Evolutionary conservation across 2,113 vertebrate genomes (phyloP).

Genomic region (Glaucomys volans): DNA sequence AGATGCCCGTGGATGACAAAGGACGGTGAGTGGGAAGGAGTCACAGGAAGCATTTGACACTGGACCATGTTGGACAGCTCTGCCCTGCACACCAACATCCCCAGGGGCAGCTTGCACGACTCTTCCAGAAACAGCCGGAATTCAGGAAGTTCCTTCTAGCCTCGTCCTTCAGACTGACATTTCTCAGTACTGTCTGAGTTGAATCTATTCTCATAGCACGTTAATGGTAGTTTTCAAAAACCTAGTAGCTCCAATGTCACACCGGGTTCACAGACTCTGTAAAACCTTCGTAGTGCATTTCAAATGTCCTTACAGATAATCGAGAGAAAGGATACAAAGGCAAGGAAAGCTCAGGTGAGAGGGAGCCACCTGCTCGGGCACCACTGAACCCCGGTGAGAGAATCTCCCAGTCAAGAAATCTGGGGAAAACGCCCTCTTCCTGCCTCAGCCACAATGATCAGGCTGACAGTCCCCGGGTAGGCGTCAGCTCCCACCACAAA

Average conservation of each 20-base stretch:
- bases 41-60: neutral
- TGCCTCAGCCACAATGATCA: neutral
- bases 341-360: too few relatives aligned
- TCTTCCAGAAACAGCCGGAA: neutral
- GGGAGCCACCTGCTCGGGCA: too few relatives aligned
- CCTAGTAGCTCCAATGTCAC: neutral
- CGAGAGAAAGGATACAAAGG: conserved; percentile 62
- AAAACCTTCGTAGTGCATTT: neutral
- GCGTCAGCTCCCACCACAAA: neutral
- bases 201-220: neutral
- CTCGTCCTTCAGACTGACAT: neutral
- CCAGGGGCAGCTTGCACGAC: neutral
- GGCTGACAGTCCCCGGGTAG: neutral
- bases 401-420: neutral
- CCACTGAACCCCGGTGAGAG: conserved; percentile 62
- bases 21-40: neutral
- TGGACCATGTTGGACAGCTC: neutral
- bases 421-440: neutral
- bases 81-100: neutral
- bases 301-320: neutral
- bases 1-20: conserved; percentile 54
- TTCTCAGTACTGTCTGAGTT: neutral
- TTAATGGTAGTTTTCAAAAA: neutral
- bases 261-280: neutral
- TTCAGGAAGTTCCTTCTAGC: neutral